These are phyloP conservation scores for Frankliniella intonsa DNA, from an alignment of 2,888 invertebrate species.

Conservation along the genomic window DNA sequence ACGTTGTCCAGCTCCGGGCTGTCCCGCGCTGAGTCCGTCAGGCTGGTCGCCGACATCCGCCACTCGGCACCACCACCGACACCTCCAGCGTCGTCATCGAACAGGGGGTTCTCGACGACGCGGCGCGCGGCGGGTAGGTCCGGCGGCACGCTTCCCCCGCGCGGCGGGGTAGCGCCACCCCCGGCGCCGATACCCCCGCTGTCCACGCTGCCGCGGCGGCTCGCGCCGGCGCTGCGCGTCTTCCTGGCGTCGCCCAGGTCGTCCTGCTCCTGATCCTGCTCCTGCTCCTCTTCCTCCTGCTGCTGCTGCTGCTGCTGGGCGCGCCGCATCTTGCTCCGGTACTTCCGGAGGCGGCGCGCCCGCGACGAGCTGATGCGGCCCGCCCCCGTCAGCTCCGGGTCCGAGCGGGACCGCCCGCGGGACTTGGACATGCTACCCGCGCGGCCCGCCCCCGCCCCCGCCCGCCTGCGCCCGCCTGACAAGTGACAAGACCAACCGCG, in stretches of 20 bases:
- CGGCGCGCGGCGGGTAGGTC: not conserved
- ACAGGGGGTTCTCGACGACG: not conserved
- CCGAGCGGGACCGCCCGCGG: not conserved
- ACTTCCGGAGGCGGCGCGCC: not conserved
- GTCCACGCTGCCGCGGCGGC: constrained; percentile 6
- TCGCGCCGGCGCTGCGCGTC: not conserved
- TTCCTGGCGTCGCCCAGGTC: not conserved
- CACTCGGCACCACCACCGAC: not conserved
- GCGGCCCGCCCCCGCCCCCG: not conserved
- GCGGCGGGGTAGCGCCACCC: not conserved
- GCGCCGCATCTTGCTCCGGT: constrained; percentile 16
- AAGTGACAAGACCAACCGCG: too few relatives aligned
- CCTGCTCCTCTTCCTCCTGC: not conserved
- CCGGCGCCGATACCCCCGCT: not conserved
- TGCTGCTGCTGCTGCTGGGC: not conserved
- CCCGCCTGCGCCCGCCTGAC: too few relatives aligned
- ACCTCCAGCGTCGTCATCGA: not conserved
- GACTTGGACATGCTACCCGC: not conserved
- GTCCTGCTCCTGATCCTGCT: not conserved
- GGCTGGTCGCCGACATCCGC: not conserved
- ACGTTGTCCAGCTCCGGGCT: constrained; percentile 11
- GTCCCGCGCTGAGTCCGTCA: not conserved
- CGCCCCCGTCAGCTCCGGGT: constrained; percentile 6
- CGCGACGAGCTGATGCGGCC: not conserved
- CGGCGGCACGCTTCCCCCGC: not conserved